phyloP scores from a whole-genome alignment of 30 jellyfish, hydroid and myxozoan genomes.

The Turritopsis rubra region DNA sequence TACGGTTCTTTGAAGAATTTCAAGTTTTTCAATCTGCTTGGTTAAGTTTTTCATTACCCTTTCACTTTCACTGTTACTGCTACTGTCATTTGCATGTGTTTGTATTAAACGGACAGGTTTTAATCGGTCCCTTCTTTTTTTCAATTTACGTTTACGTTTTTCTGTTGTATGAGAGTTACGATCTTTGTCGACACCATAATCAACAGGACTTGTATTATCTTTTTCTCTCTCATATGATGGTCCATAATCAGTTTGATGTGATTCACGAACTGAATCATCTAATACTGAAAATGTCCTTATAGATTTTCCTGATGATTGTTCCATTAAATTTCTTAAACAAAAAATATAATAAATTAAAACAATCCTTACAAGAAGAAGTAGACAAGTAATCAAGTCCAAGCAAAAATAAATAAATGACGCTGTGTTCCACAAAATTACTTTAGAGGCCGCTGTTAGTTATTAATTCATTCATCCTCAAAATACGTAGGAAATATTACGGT shows the following conservation, averaged over 20 bases:
- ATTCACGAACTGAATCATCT: background rate
- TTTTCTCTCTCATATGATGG: too few relatives aligned
- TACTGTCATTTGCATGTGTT: background rate
- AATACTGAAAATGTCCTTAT: too few relatives aligned
- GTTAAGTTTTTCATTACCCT: background rate
- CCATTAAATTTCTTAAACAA: background rate
- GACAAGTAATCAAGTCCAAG: too few relatives aligned
- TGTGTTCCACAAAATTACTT: too few relatives aligned
- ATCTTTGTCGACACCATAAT: background rate
- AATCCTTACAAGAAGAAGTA: too few relatives aligned
- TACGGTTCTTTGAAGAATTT: background rate
- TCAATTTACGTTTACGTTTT: background rate
- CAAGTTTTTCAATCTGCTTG: background rate
- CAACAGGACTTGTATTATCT: background rate
- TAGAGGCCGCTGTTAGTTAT: too few relatives aligned
- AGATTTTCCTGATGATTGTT: background rate
- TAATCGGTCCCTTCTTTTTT: background rate
- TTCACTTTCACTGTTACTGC: background rate
- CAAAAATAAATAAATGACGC: too few relatives aligned
- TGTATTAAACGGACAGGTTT: background rate
- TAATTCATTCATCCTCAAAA: too few relatives aligned
- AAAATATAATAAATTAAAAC: too few relatives aligned
- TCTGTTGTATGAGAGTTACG: background rate
- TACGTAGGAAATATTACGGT: too few relatives aligned
- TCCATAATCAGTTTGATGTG: too few relatives aligned